Percentiles rank a stretch among this genome's conserved stretches.
Conservation (phyloP, 2,888 invertebrate genomes). For the Andrena bicolor region DNA sequence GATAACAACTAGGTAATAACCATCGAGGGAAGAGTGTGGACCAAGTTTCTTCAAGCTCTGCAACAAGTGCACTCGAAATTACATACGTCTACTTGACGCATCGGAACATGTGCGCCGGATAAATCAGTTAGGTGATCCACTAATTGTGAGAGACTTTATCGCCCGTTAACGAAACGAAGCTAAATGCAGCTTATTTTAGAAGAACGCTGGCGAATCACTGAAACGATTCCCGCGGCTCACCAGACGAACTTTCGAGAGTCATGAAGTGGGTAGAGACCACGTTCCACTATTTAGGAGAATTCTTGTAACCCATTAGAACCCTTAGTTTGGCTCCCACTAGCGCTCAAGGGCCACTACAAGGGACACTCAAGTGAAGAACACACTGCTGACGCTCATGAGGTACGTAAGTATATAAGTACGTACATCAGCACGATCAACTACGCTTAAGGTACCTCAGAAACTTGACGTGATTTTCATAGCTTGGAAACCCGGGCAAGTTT, state of each 20-base stretch:
- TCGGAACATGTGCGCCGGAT: not conserved
- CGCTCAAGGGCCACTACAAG: not conserved
- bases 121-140: not conserved
- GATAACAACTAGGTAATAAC: too few relatives aligned
- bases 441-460: too few relatives aligned
- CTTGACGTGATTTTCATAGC: too few relatives aligned
- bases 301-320: constrained; percentile 2
- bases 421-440: too few relatives aligned
- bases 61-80: too few relatives aligned
- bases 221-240: not conserved
- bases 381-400: too few relatives aligned
- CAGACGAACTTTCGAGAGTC: not conserved
- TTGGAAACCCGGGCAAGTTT: too few relatives aligned
- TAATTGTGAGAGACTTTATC: not conserved
- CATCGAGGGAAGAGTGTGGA: too few relatives aligned
- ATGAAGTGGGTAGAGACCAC: not conserved
- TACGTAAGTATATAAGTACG: too few relatives aligned
- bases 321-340: not conserved
- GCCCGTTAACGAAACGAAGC: not conserved
- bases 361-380: not conserved
- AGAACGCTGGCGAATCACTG: not conserved
- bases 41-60: too few relatives aligned
- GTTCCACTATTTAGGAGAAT: not conserved
- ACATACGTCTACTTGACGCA: not conserved
- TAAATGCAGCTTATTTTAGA: constrained; percentile 1